phyloP scores from a whole-genome alignment of 1,140 invertebrate genomes.

The Drosophila mayri region DNA sequence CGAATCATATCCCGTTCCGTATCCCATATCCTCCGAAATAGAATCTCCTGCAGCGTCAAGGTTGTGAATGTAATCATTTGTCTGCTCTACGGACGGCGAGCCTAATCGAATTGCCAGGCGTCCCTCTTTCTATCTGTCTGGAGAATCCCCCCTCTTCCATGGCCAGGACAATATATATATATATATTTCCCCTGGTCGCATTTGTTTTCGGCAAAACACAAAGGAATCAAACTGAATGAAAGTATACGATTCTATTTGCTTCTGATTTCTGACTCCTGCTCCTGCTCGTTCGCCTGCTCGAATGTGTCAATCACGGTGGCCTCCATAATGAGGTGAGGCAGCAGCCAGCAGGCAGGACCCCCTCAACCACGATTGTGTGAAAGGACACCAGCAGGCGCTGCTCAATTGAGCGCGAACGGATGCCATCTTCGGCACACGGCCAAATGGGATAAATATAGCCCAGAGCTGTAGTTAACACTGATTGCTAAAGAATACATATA shows the following conservation, averaged over 20 bases:
- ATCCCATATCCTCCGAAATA: conserved; percentile 43
- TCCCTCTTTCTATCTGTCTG: not conserved
- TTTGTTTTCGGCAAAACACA: conserved; percentile 48
- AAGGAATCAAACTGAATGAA: conserved; percentile 52
- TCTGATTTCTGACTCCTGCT: conserved; percentile 44
- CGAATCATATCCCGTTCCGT: conserved; percentile 72
- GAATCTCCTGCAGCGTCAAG: conserved; percentile 52
- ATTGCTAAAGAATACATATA: conserved; percentile 8
- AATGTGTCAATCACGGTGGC: conserved; percentile 66
- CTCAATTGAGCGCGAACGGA: conserved; percentile 41
- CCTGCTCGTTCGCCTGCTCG: not conserved
- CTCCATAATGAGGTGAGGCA: conserved; percentile 45
- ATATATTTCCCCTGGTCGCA: conserved; percentile 7
- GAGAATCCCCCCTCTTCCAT: not conserved
- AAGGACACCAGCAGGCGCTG: conserved; percentile 19
- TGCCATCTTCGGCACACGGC: conserved; percentile 10
- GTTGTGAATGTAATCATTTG: conserved; percentile 58
- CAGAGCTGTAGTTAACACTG: conserved; percentile 31
- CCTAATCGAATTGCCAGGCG: conserved; percentile 33
- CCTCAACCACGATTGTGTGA: not conserved
- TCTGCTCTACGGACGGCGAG: conserved; percentile 29
- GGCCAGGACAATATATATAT: not conserved
- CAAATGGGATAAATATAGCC: conserved; percentile 38
- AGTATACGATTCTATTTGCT: conserved; percentile 46
- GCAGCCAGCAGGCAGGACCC: conserved; percentile 1